Evolutionary conservation across 1,140 invertebrate genomes (phyloP).

Genomic region (Eueides isabella): DNA sequence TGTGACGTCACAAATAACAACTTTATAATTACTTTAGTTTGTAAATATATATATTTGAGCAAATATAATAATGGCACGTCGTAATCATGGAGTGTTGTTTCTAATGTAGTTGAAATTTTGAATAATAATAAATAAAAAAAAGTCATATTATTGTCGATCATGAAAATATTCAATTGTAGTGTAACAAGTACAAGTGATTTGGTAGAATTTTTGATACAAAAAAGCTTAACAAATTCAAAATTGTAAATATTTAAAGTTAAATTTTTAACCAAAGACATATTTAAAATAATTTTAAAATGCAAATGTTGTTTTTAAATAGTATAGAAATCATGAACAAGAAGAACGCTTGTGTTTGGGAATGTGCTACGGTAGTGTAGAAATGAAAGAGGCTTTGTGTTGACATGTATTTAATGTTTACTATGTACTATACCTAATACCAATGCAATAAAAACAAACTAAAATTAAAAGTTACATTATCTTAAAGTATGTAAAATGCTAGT

Average conservation of each 20-base stretch:
- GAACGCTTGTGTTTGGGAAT: constrained; percentile 18
- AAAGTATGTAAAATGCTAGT: constrained; percentile 62
- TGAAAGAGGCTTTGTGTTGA: constrained; percentile 79
- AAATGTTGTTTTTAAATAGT: neutral
- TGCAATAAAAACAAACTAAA: constrained; percentile 66
- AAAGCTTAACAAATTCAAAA: neutral
- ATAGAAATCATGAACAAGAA: constrained; percentile 1
- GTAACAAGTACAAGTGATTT: neutral
- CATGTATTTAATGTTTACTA: constrained; percentile 81
- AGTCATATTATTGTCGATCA: neutral
- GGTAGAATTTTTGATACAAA: neutral
- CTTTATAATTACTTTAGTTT: constrained; percentile 22
- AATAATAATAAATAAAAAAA: neutral
- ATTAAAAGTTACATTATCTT: constrained; percentile 64
- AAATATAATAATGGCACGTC: constrained; percentile 41
- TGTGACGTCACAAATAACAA: constrained; percentile 15
- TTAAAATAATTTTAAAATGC: neutral
- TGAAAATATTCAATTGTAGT: neutral
- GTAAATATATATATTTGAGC: constrained; percentile 37
- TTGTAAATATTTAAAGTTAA: neutral
- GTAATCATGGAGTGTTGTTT: constrained; percentile 19
- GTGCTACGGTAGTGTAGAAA: constrained; percentile 65
- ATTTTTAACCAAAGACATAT: neutral
- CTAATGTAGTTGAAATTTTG: neutral
- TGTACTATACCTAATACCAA: constrained; percentile 77